Evolutionary conservation across 2,797 vertebrate genomes (phyloP).

Genomic region (Sarcophilus harrisii): DNA sequence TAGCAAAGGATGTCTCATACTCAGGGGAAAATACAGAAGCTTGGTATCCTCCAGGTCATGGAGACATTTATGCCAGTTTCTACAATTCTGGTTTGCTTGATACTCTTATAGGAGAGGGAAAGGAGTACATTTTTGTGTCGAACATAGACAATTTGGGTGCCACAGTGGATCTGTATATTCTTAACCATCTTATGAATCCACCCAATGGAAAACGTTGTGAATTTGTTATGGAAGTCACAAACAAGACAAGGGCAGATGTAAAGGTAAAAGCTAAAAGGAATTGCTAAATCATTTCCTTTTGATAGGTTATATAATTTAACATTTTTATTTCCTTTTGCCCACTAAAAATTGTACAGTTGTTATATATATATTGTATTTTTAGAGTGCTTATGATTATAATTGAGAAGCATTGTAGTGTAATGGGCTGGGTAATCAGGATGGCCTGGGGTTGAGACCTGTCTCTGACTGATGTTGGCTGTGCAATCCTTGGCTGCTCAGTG

Average conservation of each 20-base stretch:
- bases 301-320: neutral
- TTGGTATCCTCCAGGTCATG: constrained; percentile 98
- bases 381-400: neutral
- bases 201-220: constrained; percentile 94
- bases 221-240: constrained; percentile 99
- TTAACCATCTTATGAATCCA: constrained; percentile 95
- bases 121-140: constrained; percentile 98
- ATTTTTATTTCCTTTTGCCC: neutral
- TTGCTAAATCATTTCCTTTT: constrained; percentile 37
- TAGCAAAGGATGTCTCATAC: constrained; percentile 90
- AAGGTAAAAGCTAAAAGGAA: constrained; percentile 87
- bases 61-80: constrained; percentile 96
- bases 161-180: constrained; percentile 96
- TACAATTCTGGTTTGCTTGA: constrained; percentile 95
- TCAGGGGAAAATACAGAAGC: constrained; percentile 92
- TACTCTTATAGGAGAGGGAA: constrained; percentile 91
- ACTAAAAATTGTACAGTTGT: neutral
- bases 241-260: constrained; percentile 97
- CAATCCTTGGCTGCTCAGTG: neutral
- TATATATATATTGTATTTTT: neutral
- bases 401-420: neutral
- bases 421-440: neutral
- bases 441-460: neutral
- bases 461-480: neutral
- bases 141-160: constrained; percentile 99